Evolutionary conservation across 2,797 vertebrate species (phyloP).

Genomic region (Podarcis lilfordi): DNA sequence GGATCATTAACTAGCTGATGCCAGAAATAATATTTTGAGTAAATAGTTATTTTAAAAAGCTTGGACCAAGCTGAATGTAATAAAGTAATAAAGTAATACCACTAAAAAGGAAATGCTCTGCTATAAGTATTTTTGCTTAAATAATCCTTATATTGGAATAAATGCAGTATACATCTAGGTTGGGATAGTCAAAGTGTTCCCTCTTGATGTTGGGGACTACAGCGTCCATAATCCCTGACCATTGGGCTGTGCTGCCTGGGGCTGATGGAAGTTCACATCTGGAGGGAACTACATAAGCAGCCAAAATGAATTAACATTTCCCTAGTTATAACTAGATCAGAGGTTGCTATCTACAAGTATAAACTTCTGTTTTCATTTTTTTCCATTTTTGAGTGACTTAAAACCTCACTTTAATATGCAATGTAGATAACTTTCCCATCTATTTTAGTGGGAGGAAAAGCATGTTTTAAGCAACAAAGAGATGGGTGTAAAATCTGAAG

Average conservation of each 20-base stretch:
- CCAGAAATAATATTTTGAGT: constrained; percentile 32
- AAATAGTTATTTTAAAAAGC: not conserved
- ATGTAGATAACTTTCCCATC: not conserved
- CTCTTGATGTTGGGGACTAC: no score
- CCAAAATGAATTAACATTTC: no score
- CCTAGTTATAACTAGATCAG: no score
- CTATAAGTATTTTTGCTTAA: not conserved
- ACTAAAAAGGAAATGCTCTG: not conserved
- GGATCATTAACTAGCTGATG: constrained; percentile 22
- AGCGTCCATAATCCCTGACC: no score
- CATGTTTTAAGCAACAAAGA: not conserved
- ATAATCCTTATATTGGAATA: not conserved
- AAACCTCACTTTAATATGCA: not conserved
- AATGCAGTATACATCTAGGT: not conserved
- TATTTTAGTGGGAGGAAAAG: not conserved
- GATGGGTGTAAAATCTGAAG: not conserved
- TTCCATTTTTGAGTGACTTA: not conserved
- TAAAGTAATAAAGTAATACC: not conserved
- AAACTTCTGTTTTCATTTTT: constrained; percentile 4
- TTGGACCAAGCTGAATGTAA: not conserved
- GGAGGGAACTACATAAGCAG: no score
- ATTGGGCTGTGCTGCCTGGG: no score
- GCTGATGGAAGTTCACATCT: no score
- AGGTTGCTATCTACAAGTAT: not conserved
- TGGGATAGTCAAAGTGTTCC: no score